Base-by-base conservation (phyloP, 2,888 invertebrate genomes). In the Erynnis tages region DNA sequence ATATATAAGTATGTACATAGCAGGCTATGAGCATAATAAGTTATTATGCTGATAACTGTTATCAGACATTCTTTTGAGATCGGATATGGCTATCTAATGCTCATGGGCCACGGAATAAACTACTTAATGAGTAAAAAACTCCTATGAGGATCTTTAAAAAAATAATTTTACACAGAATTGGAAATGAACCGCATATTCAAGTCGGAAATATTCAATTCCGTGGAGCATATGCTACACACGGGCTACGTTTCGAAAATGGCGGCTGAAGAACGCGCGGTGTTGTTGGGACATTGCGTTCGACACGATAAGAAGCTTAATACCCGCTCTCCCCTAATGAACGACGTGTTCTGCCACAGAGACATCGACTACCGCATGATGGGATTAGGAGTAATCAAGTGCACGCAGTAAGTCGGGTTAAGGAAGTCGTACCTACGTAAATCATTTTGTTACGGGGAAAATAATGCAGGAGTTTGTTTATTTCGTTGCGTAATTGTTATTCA, bases 151-250 rank as follows among this genome's bases (percentile, higher is more conserved):
- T n/a, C n/a, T n/a, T n/a, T n/a, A 5, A 25, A 25, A 25, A 6
- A 25, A 1, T 25, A 2, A 25, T 25, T 25, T 25, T 8, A 25
- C 23, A 29, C 65, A 93, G 93, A 93, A 73, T 63, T 91, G 53
- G 93, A 93, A 82, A 71, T 91, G 29, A 90, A 93, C 65, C 83
- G 93, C 50, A 59, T 93, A 41, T 89, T 93, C 60, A 90, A 93
- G 66, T 91, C 91, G 0, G 90, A 91, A 49, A 82, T 87, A 57
- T 93, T 92, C 65, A 93, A 92, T 65, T 79, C 84, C 0, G 86
- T 90, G 7, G 87, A 90, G 62, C 91, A 92, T 63, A 80, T 66
- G 0, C 54, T 86, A 37, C 73, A 77, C 52, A 85, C 87, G 0
- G 70, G 62, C 8, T 85, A 81, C 47, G 71, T 87, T 41, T 66